Evolutionary conservation across 2,797 vertebrate genomes (phyloP), one percentile per base, ranked within the genome.

Genomic region (Argentina silus): DNA sequence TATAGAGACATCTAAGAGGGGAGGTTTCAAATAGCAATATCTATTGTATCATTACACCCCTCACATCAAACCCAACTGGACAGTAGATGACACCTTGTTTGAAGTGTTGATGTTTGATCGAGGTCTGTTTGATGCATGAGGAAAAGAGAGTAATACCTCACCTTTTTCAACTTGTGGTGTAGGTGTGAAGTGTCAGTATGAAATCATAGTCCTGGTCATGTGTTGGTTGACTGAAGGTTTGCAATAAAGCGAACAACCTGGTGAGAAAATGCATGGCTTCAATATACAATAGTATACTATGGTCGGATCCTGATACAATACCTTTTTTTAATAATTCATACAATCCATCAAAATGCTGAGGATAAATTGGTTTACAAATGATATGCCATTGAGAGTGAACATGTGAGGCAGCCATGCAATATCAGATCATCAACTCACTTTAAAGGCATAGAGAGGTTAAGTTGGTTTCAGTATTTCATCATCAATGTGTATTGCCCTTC

Each of bases 31-130:
- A 76, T 53, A 80, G 15, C 15, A 51, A 42, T 65, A 69, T 82
- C 84, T 83, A 77, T 79, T 81, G 56, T 55, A 87, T 91, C 87
- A 89, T 92, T 91, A 91, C 87, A 87, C 87, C 75, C 81, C 86
- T 85, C 85, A 87, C 89, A 91, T 95, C 91, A 93, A 92, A 93
- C 85, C 81, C 23, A 1, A 72, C 78, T 15, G 89, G 87, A 89
- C 89, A 87, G 91, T 84, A 87, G 89, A 92, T 93, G 90, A 92
- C 90, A 91, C 88, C 89, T 87, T 83, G 89, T 93, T 93, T 94
- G 92, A 95, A 93, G 93, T 88, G 86, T 83, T 87, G 91, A 92
- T 88, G 89, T 95, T 93, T 94, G 92, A 94, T 94, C 88, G 73
- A 90, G 86, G 80, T 85, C 86, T 87, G 91, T 94, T 94, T 95